Evolutionary conservation across 2,113 vertebrate species (phyloP), one percentile per base, ranked within the genome.

Genomic region (Indicator indicator): DNA sequence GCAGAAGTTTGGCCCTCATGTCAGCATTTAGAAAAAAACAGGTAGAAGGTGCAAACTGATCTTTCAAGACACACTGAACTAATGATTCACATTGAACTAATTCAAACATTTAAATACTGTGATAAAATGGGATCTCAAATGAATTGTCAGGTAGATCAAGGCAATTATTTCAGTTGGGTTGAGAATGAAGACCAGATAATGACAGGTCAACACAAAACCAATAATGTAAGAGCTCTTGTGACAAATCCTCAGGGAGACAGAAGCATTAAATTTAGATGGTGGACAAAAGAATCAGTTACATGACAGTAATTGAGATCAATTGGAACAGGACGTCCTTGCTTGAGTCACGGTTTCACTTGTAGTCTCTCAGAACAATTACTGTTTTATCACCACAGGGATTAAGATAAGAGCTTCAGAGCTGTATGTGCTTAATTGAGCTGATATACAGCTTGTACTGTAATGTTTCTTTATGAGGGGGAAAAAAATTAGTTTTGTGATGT

Each of bases 271-370:
- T 97, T 94, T 92, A 97, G 92, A 90, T 97, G 93, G 95, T 52
- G 55, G 96, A 97, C 95, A 95, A 96, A 97, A 93, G 93, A 97
- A 93, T 97, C 97, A 95, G 94, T 96, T 97, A 85, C 88, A 44
- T 93, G 94, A 95, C 91, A 97, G 92, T 97, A 98, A 97, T 88
- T 96, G 96, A 97, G 95, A 97, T 96, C 96, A 96, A 93, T 71
- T 88, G 94, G 92, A 97, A 90, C 84, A 68, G 38, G 52, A 36
- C 85, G 93, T 95, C 86, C 79, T 89, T 86, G 55, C 73, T 83
- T 92, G 76, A 96, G 89, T 97, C 90, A 90, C 14, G 6, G 70
- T 85, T 93, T 96, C 91, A 87, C 88, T 92, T 90, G 88, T 40
- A 96, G 65, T 65, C 75, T 91, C 93, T 74, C 68, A 90, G 87